Conservation (phyloP, 2,888 invertebrate species). For the Tanypteryx hageni region DNA sequence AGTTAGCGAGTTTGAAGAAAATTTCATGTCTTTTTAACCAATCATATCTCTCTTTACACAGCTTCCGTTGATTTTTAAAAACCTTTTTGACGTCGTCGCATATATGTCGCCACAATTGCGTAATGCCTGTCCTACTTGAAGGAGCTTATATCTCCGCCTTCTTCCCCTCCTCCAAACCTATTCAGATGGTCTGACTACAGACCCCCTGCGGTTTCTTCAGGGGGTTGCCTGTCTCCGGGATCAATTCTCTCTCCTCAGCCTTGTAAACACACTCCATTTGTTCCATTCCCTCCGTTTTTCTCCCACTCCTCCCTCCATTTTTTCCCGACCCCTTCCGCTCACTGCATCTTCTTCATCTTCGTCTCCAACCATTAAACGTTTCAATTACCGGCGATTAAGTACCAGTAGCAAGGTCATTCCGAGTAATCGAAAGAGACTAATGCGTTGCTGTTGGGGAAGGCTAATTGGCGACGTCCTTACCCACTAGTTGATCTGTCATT, state of each 20-base stretch:
- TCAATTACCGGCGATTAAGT: slow-evolving; percentile 46
- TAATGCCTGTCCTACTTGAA: background rate
- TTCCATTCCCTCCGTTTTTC: background rate
- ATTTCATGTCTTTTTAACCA: too few species aligned
- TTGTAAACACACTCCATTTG: background rate
- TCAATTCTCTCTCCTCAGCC: background rate
- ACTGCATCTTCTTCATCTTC: too few species aligned
- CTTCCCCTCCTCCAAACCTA: background rate
- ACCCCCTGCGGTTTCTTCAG: background rate
- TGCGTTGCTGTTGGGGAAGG: slow-evolving; percentile 7
- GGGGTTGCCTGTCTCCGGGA: background rate
- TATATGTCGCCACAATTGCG: background rate
- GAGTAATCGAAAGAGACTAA: background rate
- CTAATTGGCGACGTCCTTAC: background rate
- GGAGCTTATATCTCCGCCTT: background rate
- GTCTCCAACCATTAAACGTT: background rate
- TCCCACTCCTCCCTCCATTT: background rate
- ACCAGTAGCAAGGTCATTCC: slow-evolving; percentile 10
- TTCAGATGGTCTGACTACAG: slow-evolving; percentile 5
- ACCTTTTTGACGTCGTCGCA: background rate
- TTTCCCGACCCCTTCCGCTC: background rate
- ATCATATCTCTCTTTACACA: too few species aligned
- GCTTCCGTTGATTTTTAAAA: too few species aligned
- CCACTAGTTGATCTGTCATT: background rate
- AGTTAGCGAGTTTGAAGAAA: too few species aligned